Conservation (phyloP, 1,140 invertebrate species). For the Marisa cornuarietis region DNA sequence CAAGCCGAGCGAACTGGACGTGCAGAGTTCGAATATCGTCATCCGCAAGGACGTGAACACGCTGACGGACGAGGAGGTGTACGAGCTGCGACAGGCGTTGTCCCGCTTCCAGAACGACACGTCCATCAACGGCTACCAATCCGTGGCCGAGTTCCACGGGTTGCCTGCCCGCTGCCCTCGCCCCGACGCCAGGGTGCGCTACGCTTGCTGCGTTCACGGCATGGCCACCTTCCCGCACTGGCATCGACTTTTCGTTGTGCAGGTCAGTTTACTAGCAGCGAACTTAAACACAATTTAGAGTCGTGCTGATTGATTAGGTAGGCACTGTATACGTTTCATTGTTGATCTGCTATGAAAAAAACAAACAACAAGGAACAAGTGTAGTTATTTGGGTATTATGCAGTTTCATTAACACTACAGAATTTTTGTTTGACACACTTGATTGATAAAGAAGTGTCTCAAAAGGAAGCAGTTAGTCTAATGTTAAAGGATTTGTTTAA, state of each 20-base stretch:
- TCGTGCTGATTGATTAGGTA: no score
- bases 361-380: no score
- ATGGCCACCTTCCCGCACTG: conserved; percentile 34
- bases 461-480: no score
- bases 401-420: no score
- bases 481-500: no score
- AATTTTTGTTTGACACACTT: no score
- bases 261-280: conserved; percentile 1
- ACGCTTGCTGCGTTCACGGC: conserved; percentile 33
- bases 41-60: conserved; percentile 33
- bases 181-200: conserved; percentile 27
- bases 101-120: conserved; percentile 31
- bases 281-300: no score
- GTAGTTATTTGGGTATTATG: no score
- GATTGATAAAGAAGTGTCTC: no score
- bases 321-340: no score
- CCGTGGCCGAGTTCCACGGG: conserved; percentile 38
- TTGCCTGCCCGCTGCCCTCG: conserved; percentile 33
- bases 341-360: no score
- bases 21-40: neutral
- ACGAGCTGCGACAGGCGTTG: conserved; percentile 30
- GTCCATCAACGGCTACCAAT: conserved; percentile 38
- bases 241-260: conserved; percentile 29
- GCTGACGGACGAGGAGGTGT: conserved; percentile 30
- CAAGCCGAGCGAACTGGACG: conserved; percentile 8